Base-by-base conservation (phyloP, 1,140 invertebrate genomes). In the Cephus cinctus region DNA sequence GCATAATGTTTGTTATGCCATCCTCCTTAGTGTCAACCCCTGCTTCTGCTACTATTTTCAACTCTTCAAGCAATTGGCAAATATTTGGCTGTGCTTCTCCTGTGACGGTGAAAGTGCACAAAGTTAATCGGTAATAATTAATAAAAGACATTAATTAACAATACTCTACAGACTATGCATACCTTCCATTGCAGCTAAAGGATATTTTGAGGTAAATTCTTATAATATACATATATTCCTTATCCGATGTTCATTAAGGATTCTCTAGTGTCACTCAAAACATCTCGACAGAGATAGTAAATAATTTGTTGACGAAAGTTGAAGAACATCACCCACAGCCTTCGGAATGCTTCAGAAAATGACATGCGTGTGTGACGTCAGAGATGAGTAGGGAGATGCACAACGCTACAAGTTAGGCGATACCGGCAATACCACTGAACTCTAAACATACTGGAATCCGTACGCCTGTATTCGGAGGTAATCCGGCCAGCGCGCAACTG, bases 21-120 rank as follows among this genome's bases (percentile, higher is more conserved):
- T 56, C 23, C 0, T 12, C 22, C 6, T 43, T 35, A n/a, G 22
- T 3, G 8, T 49, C 50, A 43, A 40, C 44, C 3, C 58, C 52
- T 6, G 51, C 38, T 21, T 53, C 59, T 9, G 63, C 38, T n/a
- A 50, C 42, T 22, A 50, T 34, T 8, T 46, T 47, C 5, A 67
- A 31, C 22, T 66, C 41, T 18, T 59, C 54, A 0, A 65, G 20
- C 5, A 65, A 36, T 14, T 52, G 44, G 20, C 56, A 56, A 35
- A 67, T 64, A 14, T 55, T 53, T 4, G 58, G 31, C 36, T 59
- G 50, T 8, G 34, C 31, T 47, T 60, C 54, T n/a, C 40, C 59
- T 63, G 15, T 9, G 23, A 48, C 35, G 9, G 20, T 38, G 1
- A 18, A 9, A 44, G n/a, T 11, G 4, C 14, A 2, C 14, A 12